Percentiles rank a stretch among this genome's conserved stretches.
Evolutionary conservation across 2,888 invertebrate species (phyloP).

Genomic region (Nymphalis polychloros): DNA sequence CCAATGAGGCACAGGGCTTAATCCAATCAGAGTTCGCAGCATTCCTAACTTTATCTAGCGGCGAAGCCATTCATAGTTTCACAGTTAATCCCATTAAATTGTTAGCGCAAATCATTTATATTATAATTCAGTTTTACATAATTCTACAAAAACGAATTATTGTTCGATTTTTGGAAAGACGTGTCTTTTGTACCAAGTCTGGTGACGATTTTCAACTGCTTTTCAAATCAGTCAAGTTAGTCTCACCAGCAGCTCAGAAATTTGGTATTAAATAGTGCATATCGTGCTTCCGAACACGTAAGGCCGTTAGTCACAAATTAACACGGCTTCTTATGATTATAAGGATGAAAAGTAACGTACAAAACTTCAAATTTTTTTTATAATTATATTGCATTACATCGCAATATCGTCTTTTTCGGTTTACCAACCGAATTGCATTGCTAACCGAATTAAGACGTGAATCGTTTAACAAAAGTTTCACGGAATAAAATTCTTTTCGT

Average conservation of each 20-base stretch:
- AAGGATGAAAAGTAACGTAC: too few relatives aligned
- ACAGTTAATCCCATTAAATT: slow-evolving; percentile 53
- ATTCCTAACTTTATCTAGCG: slow-evolving; percentile 49
- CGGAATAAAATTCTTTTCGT: slow-evolving; percentile 15
- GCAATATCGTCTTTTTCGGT: not conserved
- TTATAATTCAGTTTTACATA: slow-evolving; percentile 13
- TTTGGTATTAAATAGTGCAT: too few relatives aligned
- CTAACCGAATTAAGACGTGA: not conserved
- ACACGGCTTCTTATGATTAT: too few relatives aligned
- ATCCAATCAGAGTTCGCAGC: slow-evolving; percentile 46
- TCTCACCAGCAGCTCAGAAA: too few relatives aligned
- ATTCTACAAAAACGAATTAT: slow-evolving; percentile 2
- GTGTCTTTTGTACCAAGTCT: too few relatives aligned
- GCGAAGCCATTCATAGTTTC: slow-evolving; percentile 48
- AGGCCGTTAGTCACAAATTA: too few relatives aligned
- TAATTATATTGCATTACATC: not conserved
- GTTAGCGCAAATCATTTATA: slow-evolving; percentile 48
- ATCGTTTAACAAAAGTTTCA: slow-evolving; percentile 5
- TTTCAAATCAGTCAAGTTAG: too few relatives aligned
- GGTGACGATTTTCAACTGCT: too few relatives aligned
- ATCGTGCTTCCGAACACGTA: too few relatives aligned
- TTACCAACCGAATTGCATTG: not conserved
- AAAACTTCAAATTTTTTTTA: too few relatives aligned
- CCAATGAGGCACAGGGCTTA: slow-evolving; percentile 36
- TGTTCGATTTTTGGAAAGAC: not conserved